Evolutionary conservation across 2,113 vertebrate genomes (phyloP).

Genomic region (Hippocampus barbouri): DNA sequence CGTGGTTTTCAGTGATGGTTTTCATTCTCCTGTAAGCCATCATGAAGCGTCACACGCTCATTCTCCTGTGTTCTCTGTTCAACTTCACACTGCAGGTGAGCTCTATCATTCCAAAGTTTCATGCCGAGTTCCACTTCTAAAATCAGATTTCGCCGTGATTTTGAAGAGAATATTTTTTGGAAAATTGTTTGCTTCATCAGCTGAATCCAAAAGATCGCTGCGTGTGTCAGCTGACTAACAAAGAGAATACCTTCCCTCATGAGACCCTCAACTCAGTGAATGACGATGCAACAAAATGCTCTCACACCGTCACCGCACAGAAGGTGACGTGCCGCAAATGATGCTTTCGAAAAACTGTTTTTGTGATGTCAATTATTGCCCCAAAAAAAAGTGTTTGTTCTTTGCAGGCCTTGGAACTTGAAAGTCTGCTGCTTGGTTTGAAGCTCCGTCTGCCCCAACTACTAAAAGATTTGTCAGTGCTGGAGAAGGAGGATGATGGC

Average conservation of each 20-base stretch:
- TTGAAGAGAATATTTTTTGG: not conserved
- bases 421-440: slow-evolving; percentile 58
- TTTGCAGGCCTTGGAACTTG: slow-evolving; percentile 46
- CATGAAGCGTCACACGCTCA: slow-evolving; percentile 35
- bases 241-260: slow-evolving; percentile 51
- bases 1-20: slow-evolving; percentile 6
- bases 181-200: slow-evolving; percentile 16
- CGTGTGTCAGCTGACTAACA: slow-evolving; percentile 58
- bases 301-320: slow-evolving; percentile 28
- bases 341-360: not conserved
- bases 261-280: slow-evolving; percentile 41
- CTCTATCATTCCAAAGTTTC: not conserved
- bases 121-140: too few species aligned
- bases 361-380: not conserved
- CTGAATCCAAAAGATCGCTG: slow-evolving; percentile 25
- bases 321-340: slow-evolving; percentile 45
- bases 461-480: slow-evolving; percentile 31
- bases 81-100: slow-evolving; percentile 54
- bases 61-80: slow-evolving; percentile 38
- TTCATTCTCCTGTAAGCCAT: slow-evolving; percentile 4
- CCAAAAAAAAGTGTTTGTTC: not conserved
- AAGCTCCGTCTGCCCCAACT: slow-evolving; percentile 57
- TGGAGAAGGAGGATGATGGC: slow-evolving; percentile 66
- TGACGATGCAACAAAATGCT: slow-evolving; percentile 43
- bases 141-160: not conserved